Conservation (phyloP, 2,113 vertebrate species). For the Campylomormyrus numenius region DNA sequence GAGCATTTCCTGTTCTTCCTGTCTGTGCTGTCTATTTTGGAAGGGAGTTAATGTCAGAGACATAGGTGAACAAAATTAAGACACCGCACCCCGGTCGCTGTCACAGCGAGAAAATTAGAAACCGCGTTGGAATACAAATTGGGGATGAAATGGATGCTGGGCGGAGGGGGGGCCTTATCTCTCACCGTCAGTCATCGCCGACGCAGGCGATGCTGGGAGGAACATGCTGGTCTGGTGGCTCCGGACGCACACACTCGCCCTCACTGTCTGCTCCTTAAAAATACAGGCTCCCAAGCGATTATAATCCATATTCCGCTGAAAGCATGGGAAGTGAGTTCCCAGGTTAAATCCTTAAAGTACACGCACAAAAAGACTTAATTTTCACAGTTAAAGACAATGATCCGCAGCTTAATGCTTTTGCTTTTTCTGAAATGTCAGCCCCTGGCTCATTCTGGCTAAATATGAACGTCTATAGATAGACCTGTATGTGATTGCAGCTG, state of each 20-base stretch:
- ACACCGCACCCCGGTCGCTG: constrained; percentile 32
- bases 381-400: constrained; percentile 21
- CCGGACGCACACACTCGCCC: constrained; percentile 1
- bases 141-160: constrained; percentile 43
- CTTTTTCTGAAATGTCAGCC: background rate
- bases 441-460: background rate
- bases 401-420: background rate
- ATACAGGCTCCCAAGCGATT: constrained; percentile 28
- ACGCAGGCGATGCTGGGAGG: constrained; percentile 36
- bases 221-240: constrained; percentile 21
- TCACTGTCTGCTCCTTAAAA: constrained; percentile 32
- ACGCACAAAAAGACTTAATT: constrained; percentile 20
- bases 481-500: background rate
- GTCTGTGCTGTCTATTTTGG: constrained; percentile 34
- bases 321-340: constrained; percentile 20
- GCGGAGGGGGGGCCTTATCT: constrained; percentile 45
- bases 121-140: constrained; percentile 51
- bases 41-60: constrained; percentile 49
- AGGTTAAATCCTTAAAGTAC: constrained; percentile 19
- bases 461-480: background rate
- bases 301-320: constrained; percentile 28
- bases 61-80: constrained; percentile 41
- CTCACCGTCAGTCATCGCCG: constrained; percentile 46
- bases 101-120: constrained; percentile 51
- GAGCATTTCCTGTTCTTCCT: constrained; percentile 26